These are phyloP conservation scores for Meloidogyne exigua DNA, from an alignment of 1,140 invertebrate genomes.

Conservation along the genomic window DNA sequence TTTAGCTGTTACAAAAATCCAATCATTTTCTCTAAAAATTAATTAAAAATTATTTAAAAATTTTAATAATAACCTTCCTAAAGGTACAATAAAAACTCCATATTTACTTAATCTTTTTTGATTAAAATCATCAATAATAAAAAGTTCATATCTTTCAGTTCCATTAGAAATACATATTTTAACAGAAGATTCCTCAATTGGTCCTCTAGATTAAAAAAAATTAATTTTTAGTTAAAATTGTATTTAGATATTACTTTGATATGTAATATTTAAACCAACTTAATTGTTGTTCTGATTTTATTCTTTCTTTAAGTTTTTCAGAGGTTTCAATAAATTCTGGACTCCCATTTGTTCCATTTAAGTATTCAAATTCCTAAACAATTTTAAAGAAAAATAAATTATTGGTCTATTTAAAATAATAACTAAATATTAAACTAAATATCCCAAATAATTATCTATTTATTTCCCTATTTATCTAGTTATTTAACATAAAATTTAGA, in stretches of 20 bases:
- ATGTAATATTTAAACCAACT: slow-evolving; percentile 47
- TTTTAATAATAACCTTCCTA: slow-evolving; percentile 42
- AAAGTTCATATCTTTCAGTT: slow-evolving; percentile 45
- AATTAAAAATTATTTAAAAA: slow-evolving; percentile 4
- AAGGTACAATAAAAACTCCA: slow-evolving; percentile 50
- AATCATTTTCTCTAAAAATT: slow-evolving; percentile 47
- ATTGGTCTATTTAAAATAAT: no score
- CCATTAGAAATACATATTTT: slow-evolving; percentile 30
- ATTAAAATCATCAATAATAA: slow-evolving; percentile 42
- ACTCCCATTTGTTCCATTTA: background rate
- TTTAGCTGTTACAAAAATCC: slow-evolving; percentile 55
- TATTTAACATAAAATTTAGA: no score
- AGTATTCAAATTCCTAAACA: slow-evolving; percentile 33
- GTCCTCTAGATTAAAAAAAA: slow-evolving; percentile 35
- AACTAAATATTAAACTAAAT: no score
- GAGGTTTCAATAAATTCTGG: slow-evolving; percentile 24
- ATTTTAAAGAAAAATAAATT: no score
- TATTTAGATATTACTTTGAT: slow-evolving; percentile 20
- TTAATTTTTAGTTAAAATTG: background rate
- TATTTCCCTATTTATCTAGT: no score
- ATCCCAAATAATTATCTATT: no score
- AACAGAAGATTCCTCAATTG: slow-evolving; percentile 44
- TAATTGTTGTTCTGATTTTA: slow-evolving; percentile 44
- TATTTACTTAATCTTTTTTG: slow-evolving; percentile 42
- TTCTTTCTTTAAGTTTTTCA: slow-evolving; percentile 35